A percentile compares a stretch with the other conserved stretches of the same genome.
These are phyloP conservation scores for Bergia puertoricense DNA, from an alignment of 92 coral and sea anemone species.

Conservation along the genomic window DNA sequence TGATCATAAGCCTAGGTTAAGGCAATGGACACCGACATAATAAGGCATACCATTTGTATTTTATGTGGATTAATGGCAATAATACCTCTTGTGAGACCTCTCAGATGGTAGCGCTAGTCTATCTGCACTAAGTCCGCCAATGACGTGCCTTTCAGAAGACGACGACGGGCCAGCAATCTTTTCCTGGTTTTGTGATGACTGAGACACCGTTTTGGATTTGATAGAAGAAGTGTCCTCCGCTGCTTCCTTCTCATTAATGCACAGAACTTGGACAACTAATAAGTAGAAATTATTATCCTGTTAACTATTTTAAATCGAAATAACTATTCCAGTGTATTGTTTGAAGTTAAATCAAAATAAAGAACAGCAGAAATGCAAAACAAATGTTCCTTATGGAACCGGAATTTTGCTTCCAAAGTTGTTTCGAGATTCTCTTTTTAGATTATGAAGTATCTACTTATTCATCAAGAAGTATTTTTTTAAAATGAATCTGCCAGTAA, in stretches of 20 bases:
- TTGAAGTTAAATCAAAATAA: not conserved
- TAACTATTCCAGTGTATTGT: not conserved
- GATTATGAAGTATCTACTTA: not conserved
- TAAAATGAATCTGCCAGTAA: too few species aligned
- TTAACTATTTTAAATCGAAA: not conserved
- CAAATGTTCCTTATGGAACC: not conserved
- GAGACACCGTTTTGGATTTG: not conserved
- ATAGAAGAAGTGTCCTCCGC: slow-evolving; percentile 8
- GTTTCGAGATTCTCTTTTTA: not conserved
- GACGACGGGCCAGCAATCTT: not conserved
- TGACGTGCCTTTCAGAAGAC: not conserved
- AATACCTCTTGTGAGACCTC: slow-evolving; percentile 20
- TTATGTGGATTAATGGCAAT: not conserved
- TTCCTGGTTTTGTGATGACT: not conserved
- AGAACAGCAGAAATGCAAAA: not conserved
- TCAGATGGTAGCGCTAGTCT: not conserved
- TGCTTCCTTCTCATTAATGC: slow-evolving; percentile 1
- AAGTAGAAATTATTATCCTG: not conserved
- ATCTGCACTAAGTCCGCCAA: not conserved
- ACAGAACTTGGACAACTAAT: slow-evolving; percentile 22
- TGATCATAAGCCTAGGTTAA: too few species aligned
- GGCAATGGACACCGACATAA: not conserved
- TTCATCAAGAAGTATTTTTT: not conserved
- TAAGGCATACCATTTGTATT: not conserved
- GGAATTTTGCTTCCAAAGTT: not conserved